These are phyloP conservation scores for Phoebastria nigripes DNA, from an alignment of 2,797 vertebrate species.

Conservation along the genomic window DNA sequence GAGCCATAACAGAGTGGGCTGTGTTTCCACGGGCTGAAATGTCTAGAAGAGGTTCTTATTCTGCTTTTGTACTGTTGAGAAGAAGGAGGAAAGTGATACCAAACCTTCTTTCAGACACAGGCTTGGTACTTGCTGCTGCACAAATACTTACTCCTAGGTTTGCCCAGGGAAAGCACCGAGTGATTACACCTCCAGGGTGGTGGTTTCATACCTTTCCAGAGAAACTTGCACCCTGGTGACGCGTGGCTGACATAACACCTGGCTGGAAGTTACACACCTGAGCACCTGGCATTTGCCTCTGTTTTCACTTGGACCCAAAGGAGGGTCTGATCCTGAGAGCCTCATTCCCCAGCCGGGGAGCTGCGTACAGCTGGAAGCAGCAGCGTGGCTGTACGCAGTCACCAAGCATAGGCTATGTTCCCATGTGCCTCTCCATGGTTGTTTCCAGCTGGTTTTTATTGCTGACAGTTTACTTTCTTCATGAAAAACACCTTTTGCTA, in stretches of 20 bases:
- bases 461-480: background rate
- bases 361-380: background rate
- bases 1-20: background rate
- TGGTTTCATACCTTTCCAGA: background rate
- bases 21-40: background rate
- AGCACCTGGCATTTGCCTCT: background rate
- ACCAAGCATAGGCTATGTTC: accelerated
- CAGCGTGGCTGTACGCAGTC: accelerated
- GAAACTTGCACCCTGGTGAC: background rate
- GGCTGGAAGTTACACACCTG: background rate
- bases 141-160: background rate
- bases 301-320: background rate
- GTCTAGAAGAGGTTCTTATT: background rate
- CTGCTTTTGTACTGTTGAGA: background rate
- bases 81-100: background rate
- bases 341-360: accelerated
- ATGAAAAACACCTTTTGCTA: background rate
- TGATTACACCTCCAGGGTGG: background rate
- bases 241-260: accelerated
- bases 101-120: background rate
- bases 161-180: background rate
- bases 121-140: background rate
- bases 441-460: background rate
- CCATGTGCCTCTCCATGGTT: accelerated
- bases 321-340: accelerated